Evolutionary conservation across 1,140 invertebrate species (phyloP), one percentile per base, ranked within the genome.

Genomic region (Drosophila arawakana): DNA sequence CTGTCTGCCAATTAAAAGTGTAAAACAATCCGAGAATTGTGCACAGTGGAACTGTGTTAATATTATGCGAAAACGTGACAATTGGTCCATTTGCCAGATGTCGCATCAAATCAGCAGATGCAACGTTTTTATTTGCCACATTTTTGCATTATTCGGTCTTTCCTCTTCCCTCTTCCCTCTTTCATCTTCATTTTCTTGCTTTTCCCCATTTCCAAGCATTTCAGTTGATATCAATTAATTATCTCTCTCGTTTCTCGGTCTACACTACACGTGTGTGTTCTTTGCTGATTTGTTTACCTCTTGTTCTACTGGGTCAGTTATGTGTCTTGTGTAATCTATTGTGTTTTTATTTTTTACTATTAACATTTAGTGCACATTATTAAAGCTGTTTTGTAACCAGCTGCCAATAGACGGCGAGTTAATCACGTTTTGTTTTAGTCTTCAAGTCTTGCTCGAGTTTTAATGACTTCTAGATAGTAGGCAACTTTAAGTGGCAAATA

Each of bases 51-150:
- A 80, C 65, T 77, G 69, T 71, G 65, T 52, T 71, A 78, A 80
- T 85, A 69, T 68, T 69, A 85, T 85, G 78, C 74, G 57, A 74
- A 77, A 84, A 84, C 81, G 81, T 84, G 81, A 84, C 81, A 85
- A 69, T 75, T 72, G 58, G 59, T 25, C 35, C 37, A 66, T 44
- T 69, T 21, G 52, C 25, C 30, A 34, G 50, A 10, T 43, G 13
- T 47, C 58, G 15, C 4, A 30, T 72, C 68, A 50, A 67, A 67
- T 49, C 73, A 47, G 49, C 44, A 35, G 60, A 60, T 54, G 63
- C 49, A 52, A 50, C 62, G 57, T 49, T 66, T 63, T 44, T 34
- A 57, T 41, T 60, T 70, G 54, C 59, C 70, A 62, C 34, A 63
- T 71, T 55, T 71, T 61, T 11, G 60, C 34, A 25, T 35, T 9